A percentile compares a stretch with the other conserved stretches of the same genome.
Evolutionary conservation across 2,888 invertebrate species (phyloP).

Genomic region (Sthenelais limicola): DNA sequence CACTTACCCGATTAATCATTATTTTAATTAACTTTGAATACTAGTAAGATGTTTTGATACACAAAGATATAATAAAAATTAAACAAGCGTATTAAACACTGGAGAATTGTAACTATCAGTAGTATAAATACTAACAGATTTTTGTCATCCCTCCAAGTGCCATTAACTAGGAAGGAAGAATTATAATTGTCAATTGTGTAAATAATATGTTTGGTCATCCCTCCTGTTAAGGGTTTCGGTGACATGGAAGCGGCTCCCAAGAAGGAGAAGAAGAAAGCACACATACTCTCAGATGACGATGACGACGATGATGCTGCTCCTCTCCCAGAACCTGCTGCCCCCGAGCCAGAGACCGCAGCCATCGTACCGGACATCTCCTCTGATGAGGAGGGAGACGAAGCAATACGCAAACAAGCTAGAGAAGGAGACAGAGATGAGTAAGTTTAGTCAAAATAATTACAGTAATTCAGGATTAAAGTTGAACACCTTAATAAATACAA

Average conservation of each 20-base stretch:
- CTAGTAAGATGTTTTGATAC: too few relatives aligned
- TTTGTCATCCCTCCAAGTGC: too few relatives aligned
- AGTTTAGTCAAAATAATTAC: constrained; percentile 11
- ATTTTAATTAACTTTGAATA: too few relatives aligned
- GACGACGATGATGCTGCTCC: constrained; percentile 53
- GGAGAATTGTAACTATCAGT: too few relatives aligned
- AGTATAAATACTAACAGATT: too few relatives aligned
- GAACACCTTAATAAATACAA: not conserved
- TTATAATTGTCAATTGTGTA: not conserved
- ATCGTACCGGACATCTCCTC: constrained; percentile 63
- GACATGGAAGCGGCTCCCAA: constrained; percentile 64
- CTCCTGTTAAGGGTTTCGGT: constrained; percentile 64
- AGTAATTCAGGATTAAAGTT: not conserved
- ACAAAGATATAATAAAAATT: too few relatives aligned
- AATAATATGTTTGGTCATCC: not conserved
- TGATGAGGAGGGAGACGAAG: constrained; percentile 62
- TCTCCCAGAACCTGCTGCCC: constrained; percentile 42
- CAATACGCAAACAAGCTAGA: constrained; percentile 36
- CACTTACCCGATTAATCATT: too few relatives aligned
- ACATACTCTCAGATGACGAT: constrained; percentile 58
- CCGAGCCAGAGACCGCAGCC: constrained; percentile 44
- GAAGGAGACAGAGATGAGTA: constrained; percentile 45
- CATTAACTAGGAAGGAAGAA: too few relatives aligned
- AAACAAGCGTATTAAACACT: too few relatives aligned
- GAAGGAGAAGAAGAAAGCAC: constrained; percentile 53